These are phyloP conservation scores for Psophia crepitans DNA, from an alignment of 2,113 vertebrate genomes.

Conservation along the genomic window DNA sequence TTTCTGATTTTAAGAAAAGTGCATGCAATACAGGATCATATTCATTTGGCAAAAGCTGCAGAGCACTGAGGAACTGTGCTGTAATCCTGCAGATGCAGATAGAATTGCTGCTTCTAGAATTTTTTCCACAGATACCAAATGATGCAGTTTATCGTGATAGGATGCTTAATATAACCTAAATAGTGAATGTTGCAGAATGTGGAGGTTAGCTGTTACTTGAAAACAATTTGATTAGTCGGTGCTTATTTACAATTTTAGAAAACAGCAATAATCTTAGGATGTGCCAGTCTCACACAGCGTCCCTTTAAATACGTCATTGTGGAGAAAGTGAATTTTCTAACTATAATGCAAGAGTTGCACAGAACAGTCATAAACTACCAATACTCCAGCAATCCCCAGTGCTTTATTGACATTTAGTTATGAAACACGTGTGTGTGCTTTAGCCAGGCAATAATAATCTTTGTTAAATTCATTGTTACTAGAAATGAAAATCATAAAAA, in stretches of 20 bases:
- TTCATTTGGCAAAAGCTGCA: conserved; percentile 19
- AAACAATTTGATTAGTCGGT: background rate
- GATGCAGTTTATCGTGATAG: background rate
- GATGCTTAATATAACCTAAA: background rate
- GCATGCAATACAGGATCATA: background rate
- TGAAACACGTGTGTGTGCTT: background rate
- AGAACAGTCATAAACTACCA: background rate
- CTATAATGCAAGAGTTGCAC: background rate
- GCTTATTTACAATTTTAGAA: conserved; percentile 13
- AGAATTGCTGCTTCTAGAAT: background rate
- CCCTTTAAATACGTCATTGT: background rate
- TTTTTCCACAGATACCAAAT: background rate
- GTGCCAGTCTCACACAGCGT: background rate
- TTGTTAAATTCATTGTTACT: background rate
- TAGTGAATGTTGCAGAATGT: background rate
- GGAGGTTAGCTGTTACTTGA: background rate
- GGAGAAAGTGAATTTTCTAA: background rate
- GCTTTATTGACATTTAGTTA: background rate
- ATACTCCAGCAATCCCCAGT: background rate
- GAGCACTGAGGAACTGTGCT: background rate
- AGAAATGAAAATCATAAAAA: background rate
- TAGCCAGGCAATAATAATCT: background rate
- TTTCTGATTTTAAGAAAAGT: background rate
- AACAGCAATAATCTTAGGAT: background rate
- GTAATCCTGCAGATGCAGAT: background rate